These are phyloP conservation scores for Vandiemenella viatica DNA, from an alignment of 2,888 invertebrate genomes.

Conservation along the genomic window DNA sequence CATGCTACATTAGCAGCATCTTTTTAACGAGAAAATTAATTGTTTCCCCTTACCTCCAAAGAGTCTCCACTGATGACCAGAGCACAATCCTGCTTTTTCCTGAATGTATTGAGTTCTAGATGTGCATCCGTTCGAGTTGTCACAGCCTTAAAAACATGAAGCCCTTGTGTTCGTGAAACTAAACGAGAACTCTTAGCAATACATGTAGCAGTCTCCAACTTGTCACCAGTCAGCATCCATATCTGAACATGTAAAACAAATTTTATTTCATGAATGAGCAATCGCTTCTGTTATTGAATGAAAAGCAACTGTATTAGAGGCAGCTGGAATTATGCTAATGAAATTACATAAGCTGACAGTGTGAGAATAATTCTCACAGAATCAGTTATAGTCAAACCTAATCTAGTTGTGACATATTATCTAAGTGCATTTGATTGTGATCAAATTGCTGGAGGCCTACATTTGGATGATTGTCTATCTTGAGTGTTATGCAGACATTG, in stretches of 20 bases:
- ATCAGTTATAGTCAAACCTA: no score
- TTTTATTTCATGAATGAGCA: background rate
- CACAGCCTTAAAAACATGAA: constrained; percentile 59
- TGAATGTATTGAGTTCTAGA: constrained; percentile 41
- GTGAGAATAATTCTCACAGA: no score
- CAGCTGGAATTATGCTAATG: no score
- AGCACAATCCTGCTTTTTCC: constrained; percentile 42
- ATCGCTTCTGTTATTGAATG: no score
- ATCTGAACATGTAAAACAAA: constrained; percentile 28
- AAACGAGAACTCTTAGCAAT: constrained; percentile 94
- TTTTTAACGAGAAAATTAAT: background rate
- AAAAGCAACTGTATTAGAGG: background rate
- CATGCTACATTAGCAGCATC: no score
- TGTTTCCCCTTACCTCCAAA: constrained; percentile 33
- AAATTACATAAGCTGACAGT: no score
- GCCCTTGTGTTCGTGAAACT: constrained; percentile 66
- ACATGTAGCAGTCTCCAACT: constrained; percentile 91
- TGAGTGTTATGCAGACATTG: no score
- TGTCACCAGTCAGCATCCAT: constrained; percentile 64
- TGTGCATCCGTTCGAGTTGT: constrained; percentile 46
- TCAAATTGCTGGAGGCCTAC: no score
- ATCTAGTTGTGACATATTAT: no score
- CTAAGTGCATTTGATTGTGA: no score
- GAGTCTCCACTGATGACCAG: constrained; percentile 56
- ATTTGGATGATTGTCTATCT: no score